phyloP scores from a whole-genome alignment of 2,888 invertebrate genomes.

The Autographa pulchrina region DNA sequence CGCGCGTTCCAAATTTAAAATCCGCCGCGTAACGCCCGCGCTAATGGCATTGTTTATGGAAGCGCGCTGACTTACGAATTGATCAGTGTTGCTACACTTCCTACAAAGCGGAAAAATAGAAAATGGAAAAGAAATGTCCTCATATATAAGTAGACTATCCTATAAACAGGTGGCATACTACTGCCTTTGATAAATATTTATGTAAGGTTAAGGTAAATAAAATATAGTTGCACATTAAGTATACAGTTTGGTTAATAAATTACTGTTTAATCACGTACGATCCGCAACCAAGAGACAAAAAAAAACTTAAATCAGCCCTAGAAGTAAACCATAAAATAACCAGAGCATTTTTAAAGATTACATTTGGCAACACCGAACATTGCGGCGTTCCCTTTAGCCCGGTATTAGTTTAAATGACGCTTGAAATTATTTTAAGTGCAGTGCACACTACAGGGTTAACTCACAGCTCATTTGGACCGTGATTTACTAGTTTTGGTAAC shows the following conservation, averaged over 20 bases:
- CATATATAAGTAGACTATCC: no score
- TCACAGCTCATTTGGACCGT: constrained; percentile 32
- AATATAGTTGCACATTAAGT: no score
- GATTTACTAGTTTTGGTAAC: constrained; percentile 45
- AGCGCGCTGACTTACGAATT: constrained; percentile 82
- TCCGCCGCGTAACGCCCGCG: constrained; percentile 87
- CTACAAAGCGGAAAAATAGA: not conserved
- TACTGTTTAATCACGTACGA: no score
- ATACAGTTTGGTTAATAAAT: no score
- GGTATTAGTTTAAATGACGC: constrained; percentile 73
- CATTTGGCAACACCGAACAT: constrained; percentile 39
- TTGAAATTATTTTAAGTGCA: constrained; percentile 75
- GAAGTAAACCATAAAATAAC: no score
- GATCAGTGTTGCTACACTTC: constrained; percentile 67
- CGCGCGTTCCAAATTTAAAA: constrained; percentile 88
- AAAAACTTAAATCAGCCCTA: not conserved
- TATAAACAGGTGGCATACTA: not conserved
- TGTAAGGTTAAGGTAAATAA: no score
- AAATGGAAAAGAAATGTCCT: constrained; percentile 1
- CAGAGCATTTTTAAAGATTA: not conserved
- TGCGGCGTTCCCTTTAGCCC: constrained; percentile 53
- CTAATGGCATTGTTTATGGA: constrained; percentile 89
- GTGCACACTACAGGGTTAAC: constrained; percentile 29
- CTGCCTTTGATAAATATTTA: no score
- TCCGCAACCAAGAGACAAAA: not conserved